These are phyloP conservation scores for Noctuana brunneofusca DNA, from an alignment of 2,888 invertebrate species.

Conservation along the genomic window DNA sequence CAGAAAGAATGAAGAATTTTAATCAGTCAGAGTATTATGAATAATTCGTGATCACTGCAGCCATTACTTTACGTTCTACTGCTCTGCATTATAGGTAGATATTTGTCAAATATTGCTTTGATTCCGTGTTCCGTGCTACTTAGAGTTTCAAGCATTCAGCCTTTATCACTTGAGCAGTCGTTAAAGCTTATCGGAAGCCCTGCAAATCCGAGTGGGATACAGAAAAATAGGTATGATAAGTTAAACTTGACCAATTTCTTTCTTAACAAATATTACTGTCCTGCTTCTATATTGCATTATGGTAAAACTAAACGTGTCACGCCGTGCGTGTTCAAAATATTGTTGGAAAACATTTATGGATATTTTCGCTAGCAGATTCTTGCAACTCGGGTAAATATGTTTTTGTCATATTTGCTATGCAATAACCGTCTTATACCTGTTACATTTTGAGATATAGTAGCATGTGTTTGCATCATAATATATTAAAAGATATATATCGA, in stretches of 20 bases:
- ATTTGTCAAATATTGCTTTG: not conserved
- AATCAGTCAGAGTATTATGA: too few relatives aligned
- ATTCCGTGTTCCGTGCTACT: too few relatives aligned
- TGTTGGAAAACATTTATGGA: constrained; percentile 20
- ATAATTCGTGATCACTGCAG: too few relatives aligned
- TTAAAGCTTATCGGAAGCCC: too few relatives aligned
- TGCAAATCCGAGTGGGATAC: too few relatives aligned
- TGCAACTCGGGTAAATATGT: not conserved
- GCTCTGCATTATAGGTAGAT: not conserved
- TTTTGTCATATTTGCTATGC: constrained; percentile 4
- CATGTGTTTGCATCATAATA: not conserved
- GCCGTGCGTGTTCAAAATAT: constrained; percentile 14
- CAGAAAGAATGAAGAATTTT: too few relatives aligned
- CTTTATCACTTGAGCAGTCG: too few relatives aligned
- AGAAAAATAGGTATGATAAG: not conserved
- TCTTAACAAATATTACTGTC: not conserved
- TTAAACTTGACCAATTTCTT: not conserved
- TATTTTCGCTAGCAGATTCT: constrained; percentile 12
- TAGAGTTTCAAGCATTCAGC: too few relatives aligned
- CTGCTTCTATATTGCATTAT: not conserved
- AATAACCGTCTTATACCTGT: not conserved
- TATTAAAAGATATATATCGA: too few relatives aligned
- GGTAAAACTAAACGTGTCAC: constrained; percentile 1
- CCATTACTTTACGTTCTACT: not conserved
- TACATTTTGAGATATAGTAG: not conserved